Base-by-base conservation (phyloP, 2,888 invertebrate genomes). In the Gibbula magus region DNA sequence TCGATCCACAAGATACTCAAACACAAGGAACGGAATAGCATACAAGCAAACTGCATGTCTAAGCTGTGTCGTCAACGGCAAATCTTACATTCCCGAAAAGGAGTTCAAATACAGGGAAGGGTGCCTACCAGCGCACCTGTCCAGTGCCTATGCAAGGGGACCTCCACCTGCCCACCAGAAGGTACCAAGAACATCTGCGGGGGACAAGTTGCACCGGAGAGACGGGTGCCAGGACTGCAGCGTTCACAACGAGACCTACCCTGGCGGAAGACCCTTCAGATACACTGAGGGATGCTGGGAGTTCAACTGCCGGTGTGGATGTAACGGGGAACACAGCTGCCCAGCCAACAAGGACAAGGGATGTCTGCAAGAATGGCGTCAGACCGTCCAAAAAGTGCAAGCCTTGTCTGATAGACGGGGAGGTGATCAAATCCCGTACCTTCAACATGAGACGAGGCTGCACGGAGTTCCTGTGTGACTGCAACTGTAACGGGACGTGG, bases 321-420 rank as follows among this genome's bases (percentile, higher is more conserved):
- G 89, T 75, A 87, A 88, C 73, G 90, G 90, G 7, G 81, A 81
- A 0, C 86, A 87, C 79, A 74, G 75, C 22, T 90, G 90, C 66
- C 89, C 89, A 56, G 77, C 81, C 5, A 39, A 77, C 8, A 39
- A 73, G n/a, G 35, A 83, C 86, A 0, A 75, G 79, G 7, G 85
- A 88, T 70, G 70, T 67, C 13, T 86, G 88, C 70, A 78, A 82
- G 29, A 81, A 74, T 2, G 77, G 82, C 13, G 80, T 29, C 1
- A 54, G 53, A 1, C 56, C 54, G 4, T 35, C 81, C 16, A 25
- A 77, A 2, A 75, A 81, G 2, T 87, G 87, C 73, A 80, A 81
- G 32, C 79, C 84, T 1, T 87, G 87, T 56, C 77, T 76, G 52
- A 81, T 85, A 29, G 83, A 84, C 20, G 84, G 84, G 0, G 81